Base-by-base conservation (phyloP, 2,888 invertebrate genomes). In the Torymus aiolomorphi region DNA sequence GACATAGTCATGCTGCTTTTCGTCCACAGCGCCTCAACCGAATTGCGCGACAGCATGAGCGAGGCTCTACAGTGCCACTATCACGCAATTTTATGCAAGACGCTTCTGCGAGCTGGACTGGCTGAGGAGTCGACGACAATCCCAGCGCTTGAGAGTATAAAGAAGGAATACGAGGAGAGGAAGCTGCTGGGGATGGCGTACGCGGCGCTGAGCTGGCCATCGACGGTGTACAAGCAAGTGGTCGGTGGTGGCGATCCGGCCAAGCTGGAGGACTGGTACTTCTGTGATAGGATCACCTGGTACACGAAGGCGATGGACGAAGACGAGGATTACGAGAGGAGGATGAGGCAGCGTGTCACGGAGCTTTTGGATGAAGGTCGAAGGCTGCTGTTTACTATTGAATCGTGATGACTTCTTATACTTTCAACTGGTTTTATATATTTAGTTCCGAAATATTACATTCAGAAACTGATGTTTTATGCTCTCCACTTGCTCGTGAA, bases 1-100 rank as follows among this genome's bases (percentile, higher is more conserved):
- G 81, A 81, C 61, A 20, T 81, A 1, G 76, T 76, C 1, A 76
- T 74, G 72, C 65, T 81, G 13, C 18, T 79, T 42, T 62, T 51
- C 69, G 61, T 79, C 0, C 76, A 70, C 65, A 14, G 70, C 14
- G 31, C 20, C 10, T 18, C 59, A 4, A 24, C 24, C 3, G 70
- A 76, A 14, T 71, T 73, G 49, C 79, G 73, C 20, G 24, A 18
- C 1, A 0, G 1, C 2, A 61, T 42, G 11, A 76, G 70, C 20
- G 0, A 12, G 0, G 2, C 1, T 1, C 12, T 79, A 74, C 72
- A 79, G 11, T 11, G 52, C 8, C 66, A 73, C 52, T 79, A 78
- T 18, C 65, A 76, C 59, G 4, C 56, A 14, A 8, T 31, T 16
- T 3, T 78, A 2, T 14, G 18, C 4, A 42, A 69, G 18, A 20